Evolutionary conservation across 2,888 invertebrate genomes (phyloP), one percentile per base, ranked within the genome.

Genomic region (Drosophila neotestacea): DNA sequence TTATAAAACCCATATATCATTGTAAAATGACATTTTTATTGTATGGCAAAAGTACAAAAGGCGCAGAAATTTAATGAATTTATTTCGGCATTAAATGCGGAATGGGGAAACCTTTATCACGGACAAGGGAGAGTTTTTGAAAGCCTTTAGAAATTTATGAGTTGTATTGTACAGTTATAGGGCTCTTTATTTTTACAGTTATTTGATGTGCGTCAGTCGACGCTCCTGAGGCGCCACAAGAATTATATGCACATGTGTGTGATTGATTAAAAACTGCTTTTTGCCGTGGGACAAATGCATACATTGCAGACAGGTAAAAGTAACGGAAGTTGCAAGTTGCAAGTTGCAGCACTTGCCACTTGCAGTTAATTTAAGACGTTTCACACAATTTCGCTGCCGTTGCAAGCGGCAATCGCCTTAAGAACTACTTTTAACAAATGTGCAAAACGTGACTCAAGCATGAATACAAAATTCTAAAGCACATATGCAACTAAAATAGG

Each of bases 381-480:
- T 85, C 82, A 72, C 82, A 85, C 82, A 68, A 71, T 86, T 81
- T 67, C 52, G 54, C 32, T 41, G 63, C 11, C 16, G 6, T 34
- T 27, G 46, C 28, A 28, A 41, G 41, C 56, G 69, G 88, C 87
- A 85, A 85, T 89, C 85, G 89, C 88, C 86, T 85, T 85, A 89
- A 88, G 88, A 85, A 89, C 80, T 88, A 69, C 80, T 75, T 79
- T 89, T 88, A 85, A 85, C 88, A 85, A 87, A 85, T 89, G 90
- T 82, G 74, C 88, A 80, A 89, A 82, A 89, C 85, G 85, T 86
- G 85, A 86, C 85, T 89, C 75, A 64, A 89, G 83, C 86, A 65
- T 79, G 90, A 85, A 89, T 77, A 81, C 85, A 85, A 87, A 81
- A 85, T 81, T 81, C 74, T 66, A 70, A 77, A 74, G 76, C 74